phyloP scores from a whole-genome alignment of 2,797 vertebrate genomes.

The Astyanax mexicanus region DNA sequence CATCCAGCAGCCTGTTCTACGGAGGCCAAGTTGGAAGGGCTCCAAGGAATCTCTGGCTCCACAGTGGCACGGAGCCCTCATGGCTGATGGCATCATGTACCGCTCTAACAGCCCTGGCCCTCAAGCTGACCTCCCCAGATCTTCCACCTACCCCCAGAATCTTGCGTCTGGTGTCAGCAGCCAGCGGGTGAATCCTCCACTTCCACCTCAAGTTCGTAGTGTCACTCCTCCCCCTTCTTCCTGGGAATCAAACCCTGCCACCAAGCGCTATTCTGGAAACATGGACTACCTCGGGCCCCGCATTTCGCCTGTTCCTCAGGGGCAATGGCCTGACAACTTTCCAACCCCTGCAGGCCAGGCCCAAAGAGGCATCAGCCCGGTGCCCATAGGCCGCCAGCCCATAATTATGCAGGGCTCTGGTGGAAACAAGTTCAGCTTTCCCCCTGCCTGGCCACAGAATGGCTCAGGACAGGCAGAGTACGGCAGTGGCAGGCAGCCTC shows the following conservation, averaged over 20 bases:
- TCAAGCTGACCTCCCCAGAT: constrained; percentile 82
- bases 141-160: constrained; percentile 85
- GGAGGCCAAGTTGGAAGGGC: constrained; percentile 96
- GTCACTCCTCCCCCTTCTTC: constrained; percentile 90
- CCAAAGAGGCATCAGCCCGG: constrained; percentile 89
- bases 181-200: constrained; percentile 90
- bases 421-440: constrained; percentile 89
- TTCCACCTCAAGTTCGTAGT: constrained; percentile 91
- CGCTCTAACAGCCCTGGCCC: constrained; percentile 89
- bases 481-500: constrained; percentile 84
- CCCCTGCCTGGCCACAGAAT: constrained; percentile 88
- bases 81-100: constrained; percentile 87
- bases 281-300: constrained; percentile 91
- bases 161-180: constrained; percentile 81
- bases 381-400: constrained; percentile 89
- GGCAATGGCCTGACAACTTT: constrained; percentile 89
- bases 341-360: constrained; percentile 82
- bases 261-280: constrained; percentile 93
- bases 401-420: constrained; percentile 94
- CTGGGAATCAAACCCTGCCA: constrained; percentile 90
- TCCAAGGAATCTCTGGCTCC: constrained; percentile 94
- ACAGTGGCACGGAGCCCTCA: constrained; percentile 85
- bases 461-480: constrained; percentile 88
- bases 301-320: constrained; percentile 92
- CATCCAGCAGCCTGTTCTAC: constrained; percentile 88